A percentile compares a stretch with the other conserved stretches of the same genome.
Evolutionary conservation across 2,113 vertebrate genomes (phyloP).

Genomic region (Sciurus niger): DNA sequence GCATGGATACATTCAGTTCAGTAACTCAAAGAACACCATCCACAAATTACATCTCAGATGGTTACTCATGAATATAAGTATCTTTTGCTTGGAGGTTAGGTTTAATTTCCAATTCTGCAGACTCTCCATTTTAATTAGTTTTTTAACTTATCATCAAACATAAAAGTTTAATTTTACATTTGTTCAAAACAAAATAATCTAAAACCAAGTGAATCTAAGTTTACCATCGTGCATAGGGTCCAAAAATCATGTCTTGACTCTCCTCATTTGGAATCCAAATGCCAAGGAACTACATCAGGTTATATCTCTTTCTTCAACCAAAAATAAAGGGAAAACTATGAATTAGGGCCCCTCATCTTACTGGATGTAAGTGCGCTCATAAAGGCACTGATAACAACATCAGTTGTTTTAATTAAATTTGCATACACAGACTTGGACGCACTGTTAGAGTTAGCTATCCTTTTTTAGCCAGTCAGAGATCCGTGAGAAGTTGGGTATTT

Average conservation of each 20-base stretch:
- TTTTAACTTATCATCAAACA: not conserved
- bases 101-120: not conserved
- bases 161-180: not conserved
- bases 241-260: not conserved
- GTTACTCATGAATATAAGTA: not conserved
- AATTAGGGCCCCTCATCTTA: not conserved
- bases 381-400: not conserved
- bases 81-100: not conserved
- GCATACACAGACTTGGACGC: not conserved
- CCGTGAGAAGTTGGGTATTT: not conserved
- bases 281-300: not conserved
- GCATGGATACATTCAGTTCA: not conserved
- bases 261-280: not conserved
- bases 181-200: constrained; percentile 31
- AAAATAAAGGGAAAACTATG: not conserved
- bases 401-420: not conserved
- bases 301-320: not conserved
- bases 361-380: not conserved
- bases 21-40: not conserved
- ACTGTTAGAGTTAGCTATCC: not conserved
- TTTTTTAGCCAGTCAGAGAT: not conserved
- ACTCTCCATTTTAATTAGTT: not conserved
- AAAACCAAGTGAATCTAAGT: constrained; percentile 15
- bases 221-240: not conserved
- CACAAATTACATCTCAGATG: not conserved